These are phyloP conservation scores for Abramis brama DNA, from an alignment of 2,113 vertebrate genomes.

Conservation along the genomic window DNA sequence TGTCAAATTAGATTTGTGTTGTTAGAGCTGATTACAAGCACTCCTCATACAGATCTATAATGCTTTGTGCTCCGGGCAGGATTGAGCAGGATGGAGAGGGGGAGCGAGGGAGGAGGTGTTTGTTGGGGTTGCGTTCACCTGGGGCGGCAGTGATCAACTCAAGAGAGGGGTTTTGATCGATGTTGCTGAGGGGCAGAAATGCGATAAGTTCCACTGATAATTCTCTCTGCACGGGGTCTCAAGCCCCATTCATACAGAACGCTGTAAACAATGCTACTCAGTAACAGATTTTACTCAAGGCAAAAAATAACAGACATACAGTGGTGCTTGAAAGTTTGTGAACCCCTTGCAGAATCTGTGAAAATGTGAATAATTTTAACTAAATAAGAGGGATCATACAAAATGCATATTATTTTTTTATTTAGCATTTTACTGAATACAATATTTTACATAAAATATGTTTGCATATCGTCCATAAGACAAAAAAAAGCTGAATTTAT, in stretches of 20 bases:
- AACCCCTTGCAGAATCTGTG: too few relatives aligned
- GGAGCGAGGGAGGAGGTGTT: conserved; percentile 40
- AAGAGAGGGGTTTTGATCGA: conserved; percentile 66
- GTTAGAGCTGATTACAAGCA: conserved; percentile 75
- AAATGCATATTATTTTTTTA: too few relatives aligned
- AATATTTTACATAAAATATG: too few relatives aligned
- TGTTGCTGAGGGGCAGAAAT: conserved; percentile 68
- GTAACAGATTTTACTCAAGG: conserved; percentile 15
- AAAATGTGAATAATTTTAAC: too few relatives aligned
- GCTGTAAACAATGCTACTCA: conserved; percentile 59
- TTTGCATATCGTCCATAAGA: too few relatives aligned
- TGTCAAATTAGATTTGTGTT: conserved; percentile 78
- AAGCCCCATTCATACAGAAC: conserved; percentile 50
- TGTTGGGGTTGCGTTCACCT: conserved; percentile 58
- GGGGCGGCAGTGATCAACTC: conserved; percentile 70
- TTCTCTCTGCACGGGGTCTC: conserved; percentile 60
- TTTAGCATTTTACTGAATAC: too few relatives aligned
- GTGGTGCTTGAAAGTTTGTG: too few relatives aligned
- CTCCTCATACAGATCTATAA: conserved; percentile 67
- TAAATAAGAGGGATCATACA: too few relatives aligned
- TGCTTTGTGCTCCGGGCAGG: conserved; percentile 66
- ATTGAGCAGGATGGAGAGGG: conserved; percentile 56
- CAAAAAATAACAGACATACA: conserved; percentile 39
- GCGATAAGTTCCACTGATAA: conserved; percentile 72
- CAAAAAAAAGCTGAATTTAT: too few relatives aligned